Base-by-base conservation (phyloP, 2,888 invertebrate species). In the Hipparchia semele region DNA sequence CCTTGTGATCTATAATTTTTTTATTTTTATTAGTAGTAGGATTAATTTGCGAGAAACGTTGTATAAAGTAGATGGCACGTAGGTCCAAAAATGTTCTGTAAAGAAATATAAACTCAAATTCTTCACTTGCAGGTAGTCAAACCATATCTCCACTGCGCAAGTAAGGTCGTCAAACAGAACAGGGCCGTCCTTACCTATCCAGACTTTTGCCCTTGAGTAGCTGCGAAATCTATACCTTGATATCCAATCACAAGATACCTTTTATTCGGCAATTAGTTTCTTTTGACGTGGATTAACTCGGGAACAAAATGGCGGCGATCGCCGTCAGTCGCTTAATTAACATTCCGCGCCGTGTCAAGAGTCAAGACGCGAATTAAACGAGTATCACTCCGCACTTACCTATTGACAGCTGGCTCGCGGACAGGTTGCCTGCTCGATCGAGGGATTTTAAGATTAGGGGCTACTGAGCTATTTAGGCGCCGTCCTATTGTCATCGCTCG, bases 251-350 rank as follows among this genome's bases (percentile, higher is more conserved):
- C 13, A 8, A 23, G 23, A 53, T 39, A 70, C 64, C 23, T 66
- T 75, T 60, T 54, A 68, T 73, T 65, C 70, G 64, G 54, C 74
- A 73, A 69, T 75, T 71, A 71, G 56, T 76, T 61, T 66, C 66
- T 71, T 71, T 69, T 70, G 71, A 68, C 73, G 68, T 62, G 73
- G 71, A 78, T 78, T 76, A 76, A 77, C 76, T 75, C 74, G 77
- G 74, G 74, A 73, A 76, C 73, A 76, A 78, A 75, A 77, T 75
- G 76, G 78, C 76, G 75, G 77, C 59, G 68, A 78, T 79, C 76
- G 77, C 85, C 83, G 87, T 89, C 90, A 82, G 82, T 90, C 83
- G 86, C 90, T 91, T 91, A 91, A 92, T 91, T 73, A 76, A 76
- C 74, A 74, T 74, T 76, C 77, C 84, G 82, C 89, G 88, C 88